A percentile compares a stretch with the other conserved stretches of the same genome.
Conservation (phyloP, 2,113 vertebrate genomes). For the Pachycephala philippinensis region DNA sequence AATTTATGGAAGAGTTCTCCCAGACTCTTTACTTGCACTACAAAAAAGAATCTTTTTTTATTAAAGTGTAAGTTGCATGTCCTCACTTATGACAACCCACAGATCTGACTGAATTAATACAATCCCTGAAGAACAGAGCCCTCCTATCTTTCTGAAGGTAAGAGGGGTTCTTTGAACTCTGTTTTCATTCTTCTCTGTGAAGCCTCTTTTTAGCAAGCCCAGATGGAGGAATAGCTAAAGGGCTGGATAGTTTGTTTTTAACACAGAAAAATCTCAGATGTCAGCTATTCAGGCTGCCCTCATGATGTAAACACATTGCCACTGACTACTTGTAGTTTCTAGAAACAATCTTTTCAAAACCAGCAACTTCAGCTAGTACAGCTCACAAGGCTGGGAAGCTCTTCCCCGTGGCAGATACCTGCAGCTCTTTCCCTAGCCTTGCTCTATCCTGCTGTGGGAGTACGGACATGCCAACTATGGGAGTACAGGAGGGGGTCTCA, state of each 20-base stretch:
- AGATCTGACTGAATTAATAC: background rate
- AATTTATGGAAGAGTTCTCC: background rate
- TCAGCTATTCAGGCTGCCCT: background rate
- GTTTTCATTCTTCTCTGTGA: background rate
- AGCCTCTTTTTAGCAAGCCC: background rate
- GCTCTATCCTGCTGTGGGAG: background rate
- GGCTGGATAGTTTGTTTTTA: background rate
- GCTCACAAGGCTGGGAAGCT: background rate
- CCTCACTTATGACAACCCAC: background rate
- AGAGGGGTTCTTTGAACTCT: background rate
- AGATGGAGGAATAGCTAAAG: background rate
- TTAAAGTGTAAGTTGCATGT: background rate
- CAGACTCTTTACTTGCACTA: background rate
- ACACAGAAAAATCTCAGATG: background rate
- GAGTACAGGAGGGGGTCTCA: background rate
- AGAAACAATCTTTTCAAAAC: background rate
- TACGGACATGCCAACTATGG: background rate
- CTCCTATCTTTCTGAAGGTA: background rate
- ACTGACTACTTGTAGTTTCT: background rate
- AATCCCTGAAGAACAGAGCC: background rate
- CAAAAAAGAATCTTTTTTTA: background rate
- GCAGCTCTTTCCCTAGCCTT: background rate
- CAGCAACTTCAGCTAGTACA: background rate
- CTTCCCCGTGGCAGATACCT: background rate
- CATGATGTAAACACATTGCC: background rate